Conservation (phyloP, 30 jellyfish, hydroid and myxozoan species). For the Hydractinia echinata region DNA sequence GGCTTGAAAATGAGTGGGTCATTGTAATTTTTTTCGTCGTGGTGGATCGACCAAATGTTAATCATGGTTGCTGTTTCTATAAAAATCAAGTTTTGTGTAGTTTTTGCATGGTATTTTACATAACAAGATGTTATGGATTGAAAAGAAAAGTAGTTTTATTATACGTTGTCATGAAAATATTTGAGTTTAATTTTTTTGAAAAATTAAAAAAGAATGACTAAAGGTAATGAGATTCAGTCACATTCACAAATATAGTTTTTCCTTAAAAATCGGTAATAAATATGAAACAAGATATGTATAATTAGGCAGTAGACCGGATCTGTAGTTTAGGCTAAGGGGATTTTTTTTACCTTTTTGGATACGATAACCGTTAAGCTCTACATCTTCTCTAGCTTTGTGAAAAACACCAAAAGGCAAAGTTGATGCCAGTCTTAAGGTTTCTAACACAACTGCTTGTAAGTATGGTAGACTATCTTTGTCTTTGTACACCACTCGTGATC, state of each 20-base stretch:
- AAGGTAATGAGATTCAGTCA: too few species aligned
- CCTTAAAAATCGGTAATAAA: too few species aligned
- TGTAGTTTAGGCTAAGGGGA: too few species aligned
- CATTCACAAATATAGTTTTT: too few species aligned
- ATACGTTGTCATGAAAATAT: too few species aligned
- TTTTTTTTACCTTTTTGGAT: conserved; percentile 7
- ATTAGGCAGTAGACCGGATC: too few species aligned
- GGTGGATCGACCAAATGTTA: conserved; percentile 19
- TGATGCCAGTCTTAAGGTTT: conserved; percentile 23
- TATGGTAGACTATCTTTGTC: conserved; percentile 6
- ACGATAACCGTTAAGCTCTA: neutral
- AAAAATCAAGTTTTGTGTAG: neutral
- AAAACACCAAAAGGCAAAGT: conserved; percentile 29
- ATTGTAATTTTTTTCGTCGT: conserved; percentile 13
- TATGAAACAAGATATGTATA: too few species aligned
- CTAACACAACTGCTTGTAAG: neutral
- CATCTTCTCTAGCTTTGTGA: conserved; percentile 23
- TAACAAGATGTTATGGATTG: too few species aligned
- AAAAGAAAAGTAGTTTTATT: too few species aligned
- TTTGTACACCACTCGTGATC: neutral
- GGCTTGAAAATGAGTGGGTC: conserved; percentile 13
- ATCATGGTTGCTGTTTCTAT: conserved; percentile 12
- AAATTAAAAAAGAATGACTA: too few species aligned
- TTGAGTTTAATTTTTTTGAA: too few species aligned
- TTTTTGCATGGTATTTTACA: too few species aligned